Evolutionary conservation across 2,113 vertebrate genomes (phyloP), one percentile per base, ranked within the genome.

Genomic region (Phylloscopus trochilus): DNA sequence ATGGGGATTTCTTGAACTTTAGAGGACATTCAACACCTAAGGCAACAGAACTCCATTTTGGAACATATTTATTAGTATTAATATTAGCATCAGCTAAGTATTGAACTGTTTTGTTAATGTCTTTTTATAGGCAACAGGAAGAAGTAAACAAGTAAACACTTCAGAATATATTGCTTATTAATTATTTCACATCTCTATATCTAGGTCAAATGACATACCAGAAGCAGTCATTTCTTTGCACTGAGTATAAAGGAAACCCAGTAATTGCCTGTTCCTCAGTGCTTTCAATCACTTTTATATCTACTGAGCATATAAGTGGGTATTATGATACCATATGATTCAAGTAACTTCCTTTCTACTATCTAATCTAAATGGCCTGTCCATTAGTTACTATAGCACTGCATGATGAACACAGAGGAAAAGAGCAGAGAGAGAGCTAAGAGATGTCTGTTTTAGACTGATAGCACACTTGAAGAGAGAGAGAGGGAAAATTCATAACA

Each of bases 231-330:
- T 59, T 92, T 72, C 52, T 79, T 87, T 85, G 11, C 33, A 69
- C 31, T 44, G 62, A 87, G 37, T 79, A 31, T 23, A 90, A 89
- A 72, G 31, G 6, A 92, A 93, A 70, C 4, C 21, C 19, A 43
- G 44, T 33, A 87, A 84, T 4, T 70, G 44, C 41, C 47, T 59
- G 11, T 27, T 7, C 23, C 13, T 70, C 60, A 67, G 58, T 62
- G 44, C 31, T 92, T 92, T 93, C 74, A 53, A 58, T 91, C 66
- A 90, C 26, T 93, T 95, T 81, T 89, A 75, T 31, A 44, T 49
- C 69, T 94, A 41, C 60, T 64, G 52, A 73, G 72, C 35, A 35
- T 30, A 23, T 26, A 92, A 91, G 27, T 70, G 76, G 66, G 52
- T 26, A 35, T 87, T 75, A 79, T 33, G n/a, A 24, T 43, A 72